A percentile compares a stretch with the other conserved stretches of the same genome.
phyloP scores from a whole-genome alignment of 2,888 invertebrate genomes.

The Drosophila meridiana region DNA sequence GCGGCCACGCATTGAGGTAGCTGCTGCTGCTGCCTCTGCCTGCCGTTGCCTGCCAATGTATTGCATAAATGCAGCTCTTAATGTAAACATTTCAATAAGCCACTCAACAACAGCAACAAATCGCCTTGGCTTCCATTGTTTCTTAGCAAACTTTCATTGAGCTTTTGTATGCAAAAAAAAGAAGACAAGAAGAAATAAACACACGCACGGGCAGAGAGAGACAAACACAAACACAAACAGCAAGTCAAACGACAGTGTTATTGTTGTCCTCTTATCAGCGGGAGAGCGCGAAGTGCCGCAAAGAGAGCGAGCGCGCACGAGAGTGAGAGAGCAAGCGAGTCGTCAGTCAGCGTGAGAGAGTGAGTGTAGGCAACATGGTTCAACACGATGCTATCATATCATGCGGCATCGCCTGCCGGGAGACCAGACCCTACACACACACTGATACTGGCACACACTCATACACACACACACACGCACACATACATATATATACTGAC shows the following conservation, averaged over 20 bases:
- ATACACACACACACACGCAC: slow-evolving; percentile 12
- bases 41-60: slow-evolving; percentile 27
- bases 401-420: slow-evolving; percentile 57
- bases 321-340: slow-evolving; percentile 24
- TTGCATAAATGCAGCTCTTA: slow-evolving; percentile 53
- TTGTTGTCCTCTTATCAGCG: slow-evolving; percentile 65
- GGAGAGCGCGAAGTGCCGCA: slow-evolving; percentile 55
- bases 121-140: slow-evolving; percentile 68
- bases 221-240: slow-evolving; percentile 33
- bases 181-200: slow-evolving; percentile 34
- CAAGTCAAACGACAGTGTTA: slow-evolving; percentile 37
- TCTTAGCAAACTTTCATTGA: slow-evolving; percentile 75
- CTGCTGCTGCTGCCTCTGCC: slow-evolving; percentile 21
- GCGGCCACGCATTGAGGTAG: slow-evolving; percentile 60
- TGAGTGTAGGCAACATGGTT: slow-evolving; percentile 24
- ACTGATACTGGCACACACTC: slow-evolving; percentile 17
- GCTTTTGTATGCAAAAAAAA: slow-evolving; percentile 69
- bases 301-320: slow-evolving; percentile 15
- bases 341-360: slow-evolving; percentile 28
- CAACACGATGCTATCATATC: slow-evolving; percentile 52
- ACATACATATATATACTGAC: neutral
- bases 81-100: slow-evolving; percentile 69
- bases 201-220: slow-evolving; percentile 12
- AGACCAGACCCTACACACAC: slow-evolving; percentile 63
- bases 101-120: slow-evolving; percentile 54